Conservation (phyloP, 2,888 invertebrate genomes). For the Hydrotaea diabolus region DNA sequence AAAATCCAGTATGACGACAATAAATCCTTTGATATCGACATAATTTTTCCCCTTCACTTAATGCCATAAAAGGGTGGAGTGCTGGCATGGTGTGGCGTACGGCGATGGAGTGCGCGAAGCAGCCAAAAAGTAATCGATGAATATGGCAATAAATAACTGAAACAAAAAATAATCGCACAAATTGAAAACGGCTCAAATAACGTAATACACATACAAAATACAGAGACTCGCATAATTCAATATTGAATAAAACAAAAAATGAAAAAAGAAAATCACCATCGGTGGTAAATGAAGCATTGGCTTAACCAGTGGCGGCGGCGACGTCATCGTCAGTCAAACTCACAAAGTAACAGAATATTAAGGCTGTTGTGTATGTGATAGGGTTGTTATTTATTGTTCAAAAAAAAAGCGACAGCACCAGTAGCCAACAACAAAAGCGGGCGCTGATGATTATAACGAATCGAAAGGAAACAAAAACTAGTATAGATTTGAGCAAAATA, state of each 20-base stretch:
- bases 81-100: not conserved
- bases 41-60: slow-evolving; percentile 23
- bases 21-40: slow-evolving; percentile 26
- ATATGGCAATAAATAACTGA: not conserved
- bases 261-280: not conserved
- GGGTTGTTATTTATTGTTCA: not conserved
- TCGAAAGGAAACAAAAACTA: not conserved
- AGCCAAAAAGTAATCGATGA: not conserved
- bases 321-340: not conserved
- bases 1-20: slow-evolving; percentile 19
- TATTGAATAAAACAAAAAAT: not conserved
- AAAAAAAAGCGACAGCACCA: not conserved
- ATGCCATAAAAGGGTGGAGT: slow-evolving; percentile 21
- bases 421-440: not conserved
- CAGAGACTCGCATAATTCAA: not conserved
- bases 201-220: not conserved
- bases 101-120: not conserved
- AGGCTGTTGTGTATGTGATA: not conserved
- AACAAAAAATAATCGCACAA: not conserved
- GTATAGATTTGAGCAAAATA: slow-evolving; percentile 3
- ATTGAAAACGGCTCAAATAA: slow-evolving; percentile 3
- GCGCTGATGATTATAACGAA: not conserved
- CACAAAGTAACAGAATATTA: not conserved
- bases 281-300: slow-evolving; percentile 7
- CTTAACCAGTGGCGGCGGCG: not conserved